These are phyloP conservation scores for Strigamia transsilvanica DNA, from an alignment of 2,888 invertebrate species.

Conservation along the genomic window DNA sequence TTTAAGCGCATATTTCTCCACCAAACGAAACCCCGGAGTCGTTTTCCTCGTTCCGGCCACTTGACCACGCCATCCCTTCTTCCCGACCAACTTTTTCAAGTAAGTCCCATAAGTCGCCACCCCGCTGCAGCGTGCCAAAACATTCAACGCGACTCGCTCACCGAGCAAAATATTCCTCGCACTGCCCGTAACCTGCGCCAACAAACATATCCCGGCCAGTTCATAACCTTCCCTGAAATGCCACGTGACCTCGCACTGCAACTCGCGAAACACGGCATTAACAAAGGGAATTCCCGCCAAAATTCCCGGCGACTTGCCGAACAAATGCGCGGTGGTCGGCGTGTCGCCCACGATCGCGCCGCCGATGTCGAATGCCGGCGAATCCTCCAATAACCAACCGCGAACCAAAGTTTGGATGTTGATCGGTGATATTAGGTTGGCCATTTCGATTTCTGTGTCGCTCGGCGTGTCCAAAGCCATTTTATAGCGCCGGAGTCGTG, in stretches of 20 bases:
- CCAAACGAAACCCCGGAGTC: slow-evolving; percentile 66
- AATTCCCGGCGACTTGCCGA: slow-evolving; percentile 57
- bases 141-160: slow-evolving; percentile 65
- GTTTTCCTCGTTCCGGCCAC: slow-evolving; percentile 66
- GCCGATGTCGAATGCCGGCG: slow-evolving; percentile 53
- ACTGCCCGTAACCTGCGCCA: slow-evolving; percentile 63
- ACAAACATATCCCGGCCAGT: slow-evolving; percentile 58
- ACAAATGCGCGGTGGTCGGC: slow-evolving; percentile 44
- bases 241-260: slow-evolving; percentile 64
- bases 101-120: slow-evolving; percentile 63
- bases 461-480: not conserved
- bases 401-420: slow-evolving; percentile 57
- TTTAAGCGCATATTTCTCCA: slow-evolving; percentile 65
- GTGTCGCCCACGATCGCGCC: slow-evolving; percentile 53
- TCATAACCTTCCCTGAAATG: slow-evolving; percentile 61
- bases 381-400: slow-evolving; percentile 55
- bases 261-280: slow-evolving; percentile 63
- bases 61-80: slow-evolving; percentile 62
- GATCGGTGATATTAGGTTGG: not conserved
- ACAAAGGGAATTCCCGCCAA: slow-evolving; percentile 65
- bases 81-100: slow-evolving; percentile 58
- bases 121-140: slow-evolving; percentile 64
- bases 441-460: not conserved
- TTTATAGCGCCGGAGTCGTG: not conserved
- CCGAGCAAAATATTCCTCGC: slow-evolving; percentile 63